Evolutionary conservation across 2,797 vertebrate genomes (phyloP).

Genomic region (Melanotaenia pygmaea): DNA sequence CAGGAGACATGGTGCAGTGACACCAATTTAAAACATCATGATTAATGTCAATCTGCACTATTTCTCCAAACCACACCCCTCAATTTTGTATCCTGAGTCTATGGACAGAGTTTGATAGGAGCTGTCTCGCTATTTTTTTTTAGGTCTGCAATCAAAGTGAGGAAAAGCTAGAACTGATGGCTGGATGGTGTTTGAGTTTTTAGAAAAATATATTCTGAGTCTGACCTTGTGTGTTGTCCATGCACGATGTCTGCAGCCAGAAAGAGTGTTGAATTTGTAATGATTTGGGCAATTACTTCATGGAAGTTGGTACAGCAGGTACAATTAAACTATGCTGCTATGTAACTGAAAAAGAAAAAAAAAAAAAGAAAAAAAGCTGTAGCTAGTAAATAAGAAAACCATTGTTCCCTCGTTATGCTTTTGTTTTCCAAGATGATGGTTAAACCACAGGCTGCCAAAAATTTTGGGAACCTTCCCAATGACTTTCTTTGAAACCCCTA

Average conservation of each 20-base stretch:
- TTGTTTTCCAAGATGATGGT: not conserved
- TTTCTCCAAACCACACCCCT: conserved; percentile 1
- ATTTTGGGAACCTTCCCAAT: not conserved
- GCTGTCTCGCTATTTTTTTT: not conserved
- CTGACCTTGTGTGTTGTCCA: conserved; percentile 31
- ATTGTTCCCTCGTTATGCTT: conserved; percentile 6
- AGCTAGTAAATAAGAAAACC: not conserved
- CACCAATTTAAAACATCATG: conserved; percentile 6
- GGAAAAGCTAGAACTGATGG: not conserved
- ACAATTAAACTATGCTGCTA: conserved; percentile 10
- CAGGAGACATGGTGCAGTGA: not conserved
- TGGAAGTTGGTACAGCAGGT: conserved; percentile 17
- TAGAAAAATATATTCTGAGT: conserved; percentile 16
- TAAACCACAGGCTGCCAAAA: conserved; percentile 4
- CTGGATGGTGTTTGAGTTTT: not conserved
- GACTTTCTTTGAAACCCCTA: conserved; percentile 5
- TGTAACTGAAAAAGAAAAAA: conserved; percentile 1
- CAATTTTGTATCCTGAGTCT: not conserved
- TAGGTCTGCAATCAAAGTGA: not conserved
- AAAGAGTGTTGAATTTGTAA: conserved; percentile 24
- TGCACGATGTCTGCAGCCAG: conserved; percentile 22
- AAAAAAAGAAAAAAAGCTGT: not conserved
- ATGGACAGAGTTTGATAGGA: not conserved
- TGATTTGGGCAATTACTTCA: conserved; percentile 25
- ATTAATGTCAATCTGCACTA: conserved; percentile 13